These are phyloP conservation scores for Diacarnus erythraeanus DNA, from an alignment of 37 sponge, comb jelly and placozoan species.

Conservation along the genomic window DNA sequence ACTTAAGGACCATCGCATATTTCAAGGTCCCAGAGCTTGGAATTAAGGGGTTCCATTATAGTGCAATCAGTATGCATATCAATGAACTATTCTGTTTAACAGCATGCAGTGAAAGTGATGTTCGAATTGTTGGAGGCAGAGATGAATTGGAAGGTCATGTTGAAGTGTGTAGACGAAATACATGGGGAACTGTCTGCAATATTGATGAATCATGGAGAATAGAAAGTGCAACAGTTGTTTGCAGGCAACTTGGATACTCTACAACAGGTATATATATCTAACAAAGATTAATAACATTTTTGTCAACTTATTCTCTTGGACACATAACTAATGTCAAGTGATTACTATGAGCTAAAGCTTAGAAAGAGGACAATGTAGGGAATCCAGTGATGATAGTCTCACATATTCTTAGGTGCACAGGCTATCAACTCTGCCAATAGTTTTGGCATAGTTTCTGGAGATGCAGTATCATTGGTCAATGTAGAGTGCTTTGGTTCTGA, in stretches of 20 bases:
- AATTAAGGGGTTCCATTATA: no score
- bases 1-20: no score
- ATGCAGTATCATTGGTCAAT: background rate
- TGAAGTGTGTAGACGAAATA: slow-evolving; percentile 21
- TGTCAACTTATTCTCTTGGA: no score
- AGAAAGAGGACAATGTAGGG: no score
- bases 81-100: no score
- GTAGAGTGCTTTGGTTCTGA: slow-evolving; percentile 11
- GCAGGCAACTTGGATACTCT: slow-evolving; percentile 43
- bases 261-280: slow-evolving; percentile 19
- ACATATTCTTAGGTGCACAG: background rate
- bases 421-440: background rate
- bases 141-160: slow-evolving; percentile 15
- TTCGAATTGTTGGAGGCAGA: background rate
- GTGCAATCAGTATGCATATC: no score
- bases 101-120: slow-evolving; percentile 12
- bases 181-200: slow-evolving; percentile 39
- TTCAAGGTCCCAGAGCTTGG: no score
- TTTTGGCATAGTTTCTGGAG: slow-evolving; percentile 12
- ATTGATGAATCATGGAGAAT: background rate
- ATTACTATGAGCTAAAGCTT: no score
- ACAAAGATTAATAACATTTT: no score
- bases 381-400: no score
- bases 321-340: no score
- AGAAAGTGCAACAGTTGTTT: slow-evolving; percentile 24